A percentile compares a stretch with the other conserved stretches of the same genome.
Evolutionary conservation across 53 echinoderm and acorn worm species (phyloP).

Genomic region (Temnopleurus reevesii): DNA sequence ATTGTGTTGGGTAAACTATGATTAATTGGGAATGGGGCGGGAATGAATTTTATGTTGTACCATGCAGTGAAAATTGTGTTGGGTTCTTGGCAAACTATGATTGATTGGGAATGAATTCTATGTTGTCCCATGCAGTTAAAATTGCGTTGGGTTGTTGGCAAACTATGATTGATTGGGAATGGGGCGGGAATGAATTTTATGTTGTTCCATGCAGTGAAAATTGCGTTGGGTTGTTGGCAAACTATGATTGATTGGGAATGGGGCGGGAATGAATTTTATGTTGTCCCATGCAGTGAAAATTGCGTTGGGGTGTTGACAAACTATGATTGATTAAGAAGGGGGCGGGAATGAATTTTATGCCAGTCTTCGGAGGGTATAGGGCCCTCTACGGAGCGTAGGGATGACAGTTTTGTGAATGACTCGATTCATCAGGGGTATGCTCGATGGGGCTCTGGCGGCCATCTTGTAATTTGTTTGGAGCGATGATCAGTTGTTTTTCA

Average conservation of each 20-base stretch:
- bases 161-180: background rate
- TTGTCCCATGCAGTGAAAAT: background rate
- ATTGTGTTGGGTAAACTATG: background rate
- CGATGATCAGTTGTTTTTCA: background rate
- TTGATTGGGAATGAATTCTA: background rate
- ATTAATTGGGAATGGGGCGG: background rate
- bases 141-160: background rate
- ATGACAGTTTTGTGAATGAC: conserved; percentile 33
- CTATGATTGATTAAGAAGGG: conserved; percentile 1
- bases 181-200: background rate
- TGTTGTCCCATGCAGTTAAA: background rate
- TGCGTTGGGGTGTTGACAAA: background rate
- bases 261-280: background rate
- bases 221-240: background rate
- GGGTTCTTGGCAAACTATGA: background rate
- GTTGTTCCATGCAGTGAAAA: background rate
- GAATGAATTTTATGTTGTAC: background rate
- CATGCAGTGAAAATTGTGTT: background rate
- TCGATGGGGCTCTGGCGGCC: background rate
- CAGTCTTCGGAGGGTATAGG: background rate
- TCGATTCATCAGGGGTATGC: conserved; percentile 5
- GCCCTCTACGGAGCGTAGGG: background rate
- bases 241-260: background rate
- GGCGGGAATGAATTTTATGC: conserved; percentile 17
- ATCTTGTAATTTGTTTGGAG: conserved; percentile 11